A percentile compares a stretch with the other conserved stretches of the same genome.
phyloP scores from a whole-genome alignment of 23 tunicate species.

The Diplosoma virens region DNA sequence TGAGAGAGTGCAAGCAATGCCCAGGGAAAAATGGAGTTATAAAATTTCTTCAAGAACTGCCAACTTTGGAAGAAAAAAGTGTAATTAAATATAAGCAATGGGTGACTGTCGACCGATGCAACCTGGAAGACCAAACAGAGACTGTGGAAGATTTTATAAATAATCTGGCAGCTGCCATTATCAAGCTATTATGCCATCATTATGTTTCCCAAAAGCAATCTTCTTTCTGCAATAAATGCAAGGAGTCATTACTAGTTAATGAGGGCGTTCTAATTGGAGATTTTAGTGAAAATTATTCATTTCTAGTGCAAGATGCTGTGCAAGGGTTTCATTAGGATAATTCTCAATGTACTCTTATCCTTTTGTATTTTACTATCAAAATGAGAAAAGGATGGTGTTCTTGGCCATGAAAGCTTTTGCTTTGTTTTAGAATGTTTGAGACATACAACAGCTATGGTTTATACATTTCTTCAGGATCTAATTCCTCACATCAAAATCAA shows the following conservation, averaged over 20 bases:
- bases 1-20: too few relatives aligned
- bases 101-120: too few relatives aligned
- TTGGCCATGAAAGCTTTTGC: conserved; percentile 14
- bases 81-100: too few relatives aligned
- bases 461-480: neutral
- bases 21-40: too few relatives aligned
- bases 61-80: too few relatives aligned
- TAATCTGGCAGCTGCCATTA: too few relatives aligned
- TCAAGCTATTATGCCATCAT: too few relatives aligned
- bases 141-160: too few relatives aligned
- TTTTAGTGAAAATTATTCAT: conserved; percentile 34
- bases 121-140: too few relatives aligned
- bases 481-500: neutral
- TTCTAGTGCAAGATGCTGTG: conserved; percentile 17
- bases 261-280: conserved; percentile 6
- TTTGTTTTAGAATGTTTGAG: neutral
- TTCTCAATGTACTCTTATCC: conserved; percentile 21
- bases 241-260: neutral
- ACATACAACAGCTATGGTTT: conserved; percentile 18
- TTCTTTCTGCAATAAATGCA: neutral
- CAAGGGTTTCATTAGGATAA: conserved; percentile 10
- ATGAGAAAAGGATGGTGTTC: neutral
- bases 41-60: too few relatives aligned
- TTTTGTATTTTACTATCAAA: conserved; percentile 12
- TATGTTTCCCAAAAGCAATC: too few relatives aligned